phyloP scores from a whole-genome alignment of 2,888 invertebrate genomes.

The Cyrtodaria siliqua region DNA sequence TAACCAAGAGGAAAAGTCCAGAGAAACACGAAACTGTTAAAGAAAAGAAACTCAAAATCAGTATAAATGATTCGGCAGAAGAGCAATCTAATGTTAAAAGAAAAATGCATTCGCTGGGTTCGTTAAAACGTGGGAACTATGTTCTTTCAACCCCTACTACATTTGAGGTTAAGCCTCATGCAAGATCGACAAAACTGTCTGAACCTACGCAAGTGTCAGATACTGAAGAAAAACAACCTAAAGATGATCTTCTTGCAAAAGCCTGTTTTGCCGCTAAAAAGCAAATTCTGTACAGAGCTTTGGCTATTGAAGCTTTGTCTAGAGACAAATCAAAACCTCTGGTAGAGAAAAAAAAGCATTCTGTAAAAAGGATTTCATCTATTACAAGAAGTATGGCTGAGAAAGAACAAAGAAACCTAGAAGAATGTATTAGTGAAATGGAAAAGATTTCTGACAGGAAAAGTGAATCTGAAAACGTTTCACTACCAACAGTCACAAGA shows the following conservation, averaged over 20 bases:
- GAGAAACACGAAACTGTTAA: no score
- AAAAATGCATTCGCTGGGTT: neutral
- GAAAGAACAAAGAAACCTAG: neutral
- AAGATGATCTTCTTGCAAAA: slow-evolving; percentile 4
- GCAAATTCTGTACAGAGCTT: slow-evolving; percentile 18
- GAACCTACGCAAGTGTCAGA: neutral
- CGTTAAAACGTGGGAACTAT: slow-evolving; percentile 14
- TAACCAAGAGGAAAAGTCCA: no score
- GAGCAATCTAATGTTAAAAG: neutral
- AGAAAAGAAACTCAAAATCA: no score
- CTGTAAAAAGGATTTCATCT: neutral
- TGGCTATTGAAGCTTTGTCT: slow-evolving; percentile 12
- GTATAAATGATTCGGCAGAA: neutral
- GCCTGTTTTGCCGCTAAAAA: slow-evolving; percentile 21
- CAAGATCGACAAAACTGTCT: neutral
- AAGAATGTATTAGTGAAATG: neutral
- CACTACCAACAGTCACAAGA: no score
- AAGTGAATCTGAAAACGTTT: no score
- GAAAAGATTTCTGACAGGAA: neutral
- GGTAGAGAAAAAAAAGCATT: neutral
- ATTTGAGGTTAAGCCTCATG: slow-evolving; percentile 4
- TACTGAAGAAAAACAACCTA: neutral
- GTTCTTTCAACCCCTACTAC: slow-evolving; percentile 18
- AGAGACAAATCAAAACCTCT: slow-evolving; percentile 11
- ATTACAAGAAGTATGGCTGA: slow-evolving; percentile 13